Percentiles rank a stretch among this genome's conserved stretches.
Conservation (phyloP, 1,140 invertebrate species). For the Hesperophylax magnus region DNA sequence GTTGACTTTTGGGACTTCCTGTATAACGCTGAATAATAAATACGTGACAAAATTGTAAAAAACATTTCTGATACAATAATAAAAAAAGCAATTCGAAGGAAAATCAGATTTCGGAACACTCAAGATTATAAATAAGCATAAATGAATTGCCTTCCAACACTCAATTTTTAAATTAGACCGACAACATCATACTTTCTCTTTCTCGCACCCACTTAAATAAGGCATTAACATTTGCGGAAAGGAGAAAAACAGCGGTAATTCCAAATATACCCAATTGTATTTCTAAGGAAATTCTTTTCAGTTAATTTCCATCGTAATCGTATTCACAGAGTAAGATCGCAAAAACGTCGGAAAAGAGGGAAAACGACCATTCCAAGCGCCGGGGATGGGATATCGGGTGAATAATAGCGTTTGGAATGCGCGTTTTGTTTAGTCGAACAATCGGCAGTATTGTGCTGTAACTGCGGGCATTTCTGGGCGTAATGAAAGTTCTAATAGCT, state of each 20-base stretch:
- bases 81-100: too few species aligned
- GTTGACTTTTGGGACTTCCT: too few species aligned
- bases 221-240: neutral
- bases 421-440: slow-evolving; percentile 6
- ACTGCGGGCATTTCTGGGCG: neutral
- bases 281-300: neutral
- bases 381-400: neutral
- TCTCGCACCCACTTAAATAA: too few species aligned
- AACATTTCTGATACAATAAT: too few species aligned
- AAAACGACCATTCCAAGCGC: slow-evolving; percentile 3
- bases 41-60: too few species aligned
- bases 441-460: neutral
- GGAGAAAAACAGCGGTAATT: neutral
- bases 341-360: neutral
- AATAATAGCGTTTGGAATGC: slow-evolving; percentile 9
- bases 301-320: slow-evolving; percentile 7
- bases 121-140: too few species aligned
- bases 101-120: too few species aligned
- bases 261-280: neutral
- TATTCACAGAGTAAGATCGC: neutral
- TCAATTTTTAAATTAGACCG: too few species aligned
- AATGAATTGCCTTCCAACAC: too few species aligned
- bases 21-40: too few species aligned
- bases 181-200: too few species aligned
- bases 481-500: neutral